Percentiles rank a stretch among this genome's conserved stretches.
Evolutionary conservation across 2,113 vertebrate genomes (phyloP).

Genomic region (Antigone vipio): DNA sequence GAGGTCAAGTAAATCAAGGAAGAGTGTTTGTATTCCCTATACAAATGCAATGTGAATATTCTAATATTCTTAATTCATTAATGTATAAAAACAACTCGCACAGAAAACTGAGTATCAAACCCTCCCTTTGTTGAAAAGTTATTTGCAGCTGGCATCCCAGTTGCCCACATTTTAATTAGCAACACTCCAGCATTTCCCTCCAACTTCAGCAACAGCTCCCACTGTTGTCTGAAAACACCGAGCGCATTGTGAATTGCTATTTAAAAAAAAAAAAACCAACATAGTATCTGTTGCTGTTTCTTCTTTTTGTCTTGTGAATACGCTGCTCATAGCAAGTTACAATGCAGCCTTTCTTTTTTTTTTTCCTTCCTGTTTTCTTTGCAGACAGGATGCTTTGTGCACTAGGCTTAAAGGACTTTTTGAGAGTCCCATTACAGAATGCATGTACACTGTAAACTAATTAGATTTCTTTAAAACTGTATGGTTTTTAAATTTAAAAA

Average conservation of each 20-base stretch:
- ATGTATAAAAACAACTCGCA: not conserved
- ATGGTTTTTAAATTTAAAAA: not conserved
- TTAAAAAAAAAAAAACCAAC: not conserved
- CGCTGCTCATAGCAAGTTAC: not conserved
- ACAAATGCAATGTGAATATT: not conserved
- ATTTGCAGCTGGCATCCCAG: not conserved
- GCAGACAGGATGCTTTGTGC: not conserved
- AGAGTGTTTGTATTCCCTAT: not conserved
- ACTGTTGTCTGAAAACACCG: not conserved
- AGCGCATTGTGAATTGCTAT: not conserved
- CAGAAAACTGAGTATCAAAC: not conserved
- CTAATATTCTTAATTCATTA: not conserved
- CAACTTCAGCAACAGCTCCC: not conserved
- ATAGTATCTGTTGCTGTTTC: not conserved
- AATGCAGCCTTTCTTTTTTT: not conserved
- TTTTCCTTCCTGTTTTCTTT: not conserved
- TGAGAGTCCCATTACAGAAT: not conserved
- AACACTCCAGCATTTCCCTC: not conserved
- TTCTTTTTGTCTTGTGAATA: not conserved
- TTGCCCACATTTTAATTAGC: constrained; percentile 8
- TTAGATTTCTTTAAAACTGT: not conserved
- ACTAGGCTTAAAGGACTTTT: not conserved
- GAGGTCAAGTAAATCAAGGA: not conserved
- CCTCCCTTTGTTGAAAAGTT: not conserved
- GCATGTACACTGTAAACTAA: not conserved